Evolutionary conservation across 1,140 invertebrate genomes (phyloP).

Genomic region (Theocolax elegans): DNA sequence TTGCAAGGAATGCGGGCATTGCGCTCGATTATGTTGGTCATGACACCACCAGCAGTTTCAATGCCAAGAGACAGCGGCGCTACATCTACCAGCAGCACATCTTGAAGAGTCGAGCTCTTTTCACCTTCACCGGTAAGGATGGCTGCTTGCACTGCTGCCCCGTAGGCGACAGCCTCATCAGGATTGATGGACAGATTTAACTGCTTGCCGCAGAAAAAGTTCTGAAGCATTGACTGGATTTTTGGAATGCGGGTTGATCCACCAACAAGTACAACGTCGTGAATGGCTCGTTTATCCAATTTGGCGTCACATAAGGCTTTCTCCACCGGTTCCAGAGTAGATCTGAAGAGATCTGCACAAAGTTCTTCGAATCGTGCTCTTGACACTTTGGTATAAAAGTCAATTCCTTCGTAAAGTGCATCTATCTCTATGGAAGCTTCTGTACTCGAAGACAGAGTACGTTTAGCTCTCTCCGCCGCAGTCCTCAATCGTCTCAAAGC

Average conservation of each 20-base stretch:
- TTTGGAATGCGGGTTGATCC: constrained; percentile 81
- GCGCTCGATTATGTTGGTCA: constrained; percentile 71
- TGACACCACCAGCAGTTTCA: constrained; percentile 70
- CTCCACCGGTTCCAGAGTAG: constrained; percentile 73
- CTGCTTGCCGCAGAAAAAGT: constrained; percentile 74
- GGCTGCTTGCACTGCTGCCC: constrained; percentile 75
- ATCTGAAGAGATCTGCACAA: constrained; percentile 71
- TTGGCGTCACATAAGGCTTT: constrained; percentile 80
- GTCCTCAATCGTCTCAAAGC: constrained; percentile 74
- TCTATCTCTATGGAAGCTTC: constrained; percentile 72
- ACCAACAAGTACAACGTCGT: constrained; percentile 84
- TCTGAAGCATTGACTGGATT: constrained; percentile 72
- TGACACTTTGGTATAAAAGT: constrained; percentile 73
- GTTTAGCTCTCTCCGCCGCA: constrained; percentile 73
- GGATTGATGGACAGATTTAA: constrained; percentile 77
- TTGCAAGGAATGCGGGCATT: constrained; percentile 76
- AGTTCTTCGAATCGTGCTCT: constrained; percentile 75
- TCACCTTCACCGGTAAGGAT: constrained; percentile 70
- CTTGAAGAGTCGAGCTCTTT: constrained; percentile 69
- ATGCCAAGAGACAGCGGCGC: constrained; percentile 74
- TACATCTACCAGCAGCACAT: constrained; percentile 80
- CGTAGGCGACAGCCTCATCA: constrained; percentile 76
- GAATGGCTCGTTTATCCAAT: constrained; percentile 76
- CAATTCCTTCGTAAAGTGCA: constrained; percentile 70
- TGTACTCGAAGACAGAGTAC: constrained; percentile 70